A percentile compares a stretch with the other conserved stretches of the same genome.
Conservation (phyloP, 2,888 invertebrate species). For the Neria commutata region DNA sequence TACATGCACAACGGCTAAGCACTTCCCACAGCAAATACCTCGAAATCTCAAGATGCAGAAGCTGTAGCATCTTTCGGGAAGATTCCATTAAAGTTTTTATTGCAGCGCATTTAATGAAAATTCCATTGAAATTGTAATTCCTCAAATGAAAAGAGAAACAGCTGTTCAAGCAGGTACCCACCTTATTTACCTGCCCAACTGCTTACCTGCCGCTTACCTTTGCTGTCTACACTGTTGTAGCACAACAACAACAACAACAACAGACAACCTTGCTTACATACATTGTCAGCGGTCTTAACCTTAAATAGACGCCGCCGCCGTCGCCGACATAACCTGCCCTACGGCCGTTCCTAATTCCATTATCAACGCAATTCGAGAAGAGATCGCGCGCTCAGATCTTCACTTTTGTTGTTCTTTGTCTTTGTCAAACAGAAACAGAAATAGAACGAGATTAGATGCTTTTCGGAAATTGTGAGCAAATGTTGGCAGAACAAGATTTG, state of each 20-base stretch:
- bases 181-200: no score
- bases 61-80: no score
- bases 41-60: no score
- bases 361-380: neutral
- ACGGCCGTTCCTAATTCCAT: neutral
- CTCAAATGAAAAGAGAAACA: neutral
- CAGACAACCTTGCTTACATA: neutral
- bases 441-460: no score
- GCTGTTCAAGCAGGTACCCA: neutral
- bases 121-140: slow-evolving; percentile 1
- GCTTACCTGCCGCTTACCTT: no score
- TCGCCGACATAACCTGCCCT: neutral
- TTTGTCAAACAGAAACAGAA: slow-evolving; percentile 5
- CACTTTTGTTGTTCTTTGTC: neutral
- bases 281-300: neutral
- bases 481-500: no score
- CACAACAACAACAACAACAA: slow-evolving; percentile 2
- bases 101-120: neutral
- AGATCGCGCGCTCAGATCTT: neutral
- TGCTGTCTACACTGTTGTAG: no score
- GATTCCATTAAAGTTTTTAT: neutral
- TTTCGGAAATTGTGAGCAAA: no score
- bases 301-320: neutral
- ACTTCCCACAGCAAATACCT: no score
- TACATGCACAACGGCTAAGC: no score